Evolutionary conservation across 2,888 invertebrate species (phyloP), one percentile per base, ranked within the genome.

Genomic region (Autographa pulchrina): DNA sequence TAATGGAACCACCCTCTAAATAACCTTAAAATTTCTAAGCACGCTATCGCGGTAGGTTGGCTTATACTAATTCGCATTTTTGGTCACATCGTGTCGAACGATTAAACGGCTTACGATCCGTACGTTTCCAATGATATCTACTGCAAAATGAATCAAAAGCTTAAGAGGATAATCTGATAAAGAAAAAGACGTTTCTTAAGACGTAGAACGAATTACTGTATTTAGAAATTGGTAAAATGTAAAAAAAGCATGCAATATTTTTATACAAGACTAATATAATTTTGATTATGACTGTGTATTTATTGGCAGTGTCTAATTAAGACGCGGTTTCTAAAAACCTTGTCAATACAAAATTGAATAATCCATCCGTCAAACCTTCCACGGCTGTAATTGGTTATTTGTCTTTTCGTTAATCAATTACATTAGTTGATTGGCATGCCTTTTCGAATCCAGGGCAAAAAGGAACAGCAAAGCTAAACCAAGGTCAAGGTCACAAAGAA

Each of bases 121-220:
- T 60, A 48, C 20, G 58, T 68, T 71, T 56, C 64, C 58, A 72
- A 65, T 72, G 65, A 71, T 74, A 72, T 70, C 70, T 68, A 31
- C 20, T 72, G 60, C 62, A 75, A 69, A 81, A 74, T 71, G 64
- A 70, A 82, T 82, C 73, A 78, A 74, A 76, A 62, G 74, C 67
- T 83, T 72, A 71, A 54, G 65, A 41, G 65, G 56, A 62, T 69
- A 54, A 69, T 62, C 52, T 52, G 60, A 67, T 72, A 69, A 72
- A 38, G 4, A 11, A 35, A 61, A 56, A 6, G 41, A 69, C 31
- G 18, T 32, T 72, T 41, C 61, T 54, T 66, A 62, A 68, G 65
- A 58, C 58, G 35, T n/a, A 13, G 35, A 61, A 31, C 48, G 62
- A 68, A 68, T 69, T 71, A 38, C 38, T 38, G 38, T 11, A 0